Evolutionary conservation across 2,797 vertebrate species (phyloP), one percentile per base, ranked within the genome.

Genomic region (Chromobotia macracanthus): DNA sequence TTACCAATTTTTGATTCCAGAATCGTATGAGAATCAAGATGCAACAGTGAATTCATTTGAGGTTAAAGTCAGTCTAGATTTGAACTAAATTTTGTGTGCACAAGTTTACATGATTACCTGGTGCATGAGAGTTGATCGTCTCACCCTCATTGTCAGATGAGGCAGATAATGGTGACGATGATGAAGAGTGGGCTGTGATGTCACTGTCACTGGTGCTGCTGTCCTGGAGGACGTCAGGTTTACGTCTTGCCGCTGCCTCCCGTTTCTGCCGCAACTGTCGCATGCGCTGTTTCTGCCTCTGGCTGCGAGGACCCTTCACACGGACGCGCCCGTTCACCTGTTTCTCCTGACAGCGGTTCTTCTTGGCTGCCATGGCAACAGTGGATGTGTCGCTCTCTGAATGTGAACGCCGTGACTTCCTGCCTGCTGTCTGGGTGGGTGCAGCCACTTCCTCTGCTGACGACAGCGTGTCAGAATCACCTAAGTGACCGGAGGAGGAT

Each of bases 141-240:
- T 97, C 96, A 0, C 96, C 95, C 0, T 96, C 96, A 1, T 96
- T 95, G 35, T 94, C 94, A 6, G 94, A 94, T 12, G 94, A 93
- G 80, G 90, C 92, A 87, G 92, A 90, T 88, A 87, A 66, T 0
- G 93, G 93, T 19, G 94, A 93, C 70, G 91, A 93, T 90, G 92
- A 92, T 88, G 87, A 95, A 1, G 98, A 98, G 90, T 98, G 96
- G 83, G 97, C 98, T 1, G 98, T 99, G 89, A 98, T 95, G 93
- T 99, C 97, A 79, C 97, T 99, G 88, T 99, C 97, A 38, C 97
- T 99, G 65, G 97, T 99, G 91, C 97, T 99, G 94, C 97, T 99
- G 94, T 99, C 96, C 95, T 99, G 97, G 90, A 99, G 95, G 92
- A 98, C 92, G 91, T 96, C 98, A 69, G 98, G 98, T 82, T 99